Conservation (phyloP, 2,888 invertebrate genomes). For the Mesorhabditis belari region DNA sequence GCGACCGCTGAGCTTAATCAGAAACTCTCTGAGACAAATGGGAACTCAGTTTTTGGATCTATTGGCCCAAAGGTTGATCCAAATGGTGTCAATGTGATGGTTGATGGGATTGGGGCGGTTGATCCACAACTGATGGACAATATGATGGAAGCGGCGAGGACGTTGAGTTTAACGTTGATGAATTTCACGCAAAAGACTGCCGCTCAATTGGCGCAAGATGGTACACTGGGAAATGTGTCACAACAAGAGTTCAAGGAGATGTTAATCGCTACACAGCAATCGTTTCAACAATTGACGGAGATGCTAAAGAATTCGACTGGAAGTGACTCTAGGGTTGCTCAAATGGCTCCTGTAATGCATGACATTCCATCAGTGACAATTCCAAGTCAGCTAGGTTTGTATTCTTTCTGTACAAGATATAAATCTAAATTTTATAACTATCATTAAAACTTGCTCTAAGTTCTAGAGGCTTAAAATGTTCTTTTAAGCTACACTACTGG, state of each 20-base stretch:
- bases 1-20: no score
- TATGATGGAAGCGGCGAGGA: background rate
- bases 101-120: background rate
- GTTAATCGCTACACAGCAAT: background rate
- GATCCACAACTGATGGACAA: background rate
- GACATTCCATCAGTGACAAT: no score
- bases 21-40: background rate
- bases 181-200: background rate
- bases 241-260: background rate
- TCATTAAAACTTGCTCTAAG: no score
- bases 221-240: background rate
- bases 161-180: background rate
- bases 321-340: no score
- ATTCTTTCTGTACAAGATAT: no score
- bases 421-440: no score
- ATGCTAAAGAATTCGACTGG: background rate
- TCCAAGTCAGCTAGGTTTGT: no score
- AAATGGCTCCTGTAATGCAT: no score
- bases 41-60: background rate
- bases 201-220: background rate
- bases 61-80: background rate
- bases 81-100: background rate
- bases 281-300: background rate
- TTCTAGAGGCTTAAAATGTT: no score
- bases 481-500: no score